Base-by-base conservation (phyloP, 2,113 vertebrate species). In the Aegithalos caudatus region DNA sequence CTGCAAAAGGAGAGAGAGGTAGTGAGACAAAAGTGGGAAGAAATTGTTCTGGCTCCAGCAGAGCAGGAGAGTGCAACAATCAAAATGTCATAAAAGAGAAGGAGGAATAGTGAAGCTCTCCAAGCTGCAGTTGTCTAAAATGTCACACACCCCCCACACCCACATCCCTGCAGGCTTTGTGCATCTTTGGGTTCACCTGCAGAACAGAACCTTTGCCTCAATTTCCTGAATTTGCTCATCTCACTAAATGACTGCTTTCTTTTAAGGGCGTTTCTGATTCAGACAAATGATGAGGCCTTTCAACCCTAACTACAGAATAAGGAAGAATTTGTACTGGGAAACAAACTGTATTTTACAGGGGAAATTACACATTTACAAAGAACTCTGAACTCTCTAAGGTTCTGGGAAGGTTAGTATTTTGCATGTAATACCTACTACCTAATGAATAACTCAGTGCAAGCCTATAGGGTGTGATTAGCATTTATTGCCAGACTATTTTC, bases 241-340 rank as follows among this genome's bases (percentile, higher is more conserved):
- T 92, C 40, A 6, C 20, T 64, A 82, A 89, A 77, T 19, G 5
- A 20, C 12, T 70, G 11, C 24, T 29, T 60, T 89, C 16, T 77
- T 66, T 47, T 45, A 38, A 24, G 40, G 54, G 23, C 1, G 2
- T 58, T 64, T 80, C 80, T 92, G 40, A 73, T 29, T 66, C 78
- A 61, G 28, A 42, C 12, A 77, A 87, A 50, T 8, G 5, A 78
- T 58, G 33, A 86, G 29, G 17, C 31, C n/a, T 78, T 91, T 79
- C 65, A 84, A 70, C 16, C 35, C 61, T 51, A 86, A 78, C 22
- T 37, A 81, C 56, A 51, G 25, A 91, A 88, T 67, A 94, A 94
- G 15, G 15, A 93, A 77, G 50, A 72, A 66, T 51, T 74, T 90
- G 18, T 51, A 31, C 1, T 47, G 58, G 60, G 37, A 66, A 95